Evolutionary conservation across 92 coral and sea anemone genomes (phyloP).

Genomic region (Phymanthus crucifer): DNA sequence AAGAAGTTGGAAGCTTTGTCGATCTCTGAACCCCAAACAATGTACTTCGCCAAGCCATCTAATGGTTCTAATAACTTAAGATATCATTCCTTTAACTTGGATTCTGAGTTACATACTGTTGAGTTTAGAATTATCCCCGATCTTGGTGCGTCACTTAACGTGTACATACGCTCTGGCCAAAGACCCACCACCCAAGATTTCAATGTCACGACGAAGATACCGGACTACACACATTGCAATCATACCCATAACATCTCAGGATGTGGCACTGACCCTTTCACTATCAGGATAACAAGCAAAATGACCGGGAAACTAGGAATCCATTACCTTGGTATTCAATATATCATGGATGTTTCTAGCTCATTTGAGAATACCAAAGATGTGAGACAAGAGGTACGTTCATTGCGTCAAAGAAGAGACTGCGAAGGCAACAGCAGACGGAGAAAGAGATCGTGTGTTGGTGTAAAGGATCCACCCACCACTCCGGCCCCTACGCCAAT

Average conservation of each 20-base stretch:
- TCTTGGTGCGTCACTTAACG: conserved; percentile 22
- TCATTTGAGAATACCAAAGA: neutral
- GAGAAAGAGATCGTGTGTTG: conserved; percentile 67
- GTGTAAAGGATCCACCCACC: conserved; percentile 82
- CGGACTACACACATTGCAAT: conserved; percentile 45
- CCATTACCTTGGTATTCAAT: conserved; percentile 66
- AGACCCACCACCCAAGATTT: conserved; percentile 45
- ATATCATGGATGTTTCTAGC: neutral
- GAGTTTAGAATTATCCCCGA: conserved; percentile 43
- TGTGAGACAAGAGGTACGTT: neutral
- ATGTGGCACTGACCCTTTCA: conserved; percentile 61
- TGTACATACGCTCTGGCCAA: conserved; percentile 35
- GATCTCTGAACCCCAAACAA: neutral
- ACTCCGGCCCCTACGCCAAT: conserved; percentile 63
- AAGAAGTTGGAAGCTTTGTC: neutral
- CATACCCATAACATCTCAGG: conserved; percentile 10
- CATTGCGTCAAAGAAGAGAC: conserved; percentile 45
- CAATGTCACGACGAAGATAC: conserved; percentile 34
- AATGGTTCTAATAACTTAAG: conserved; percentile 38
- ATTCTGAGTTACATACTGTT: conserved; percentile 13
- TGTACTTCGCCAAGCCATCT: conserved; percentile 57
- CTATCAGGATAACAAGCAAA: conserved; percentile 48
- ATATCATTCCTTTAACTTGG: conserved; percentile 46
- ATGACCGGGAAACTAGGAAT: conserved; percentile 62
- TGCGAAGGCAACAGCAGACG: conserved; percentile 47